Percentiles rank a stretch among this genome's conserved stretches.
Evolutionary conservation across 2,888 invertebrate species (phyloP).

Genomic region (Cephus nigrinus): DNA sequence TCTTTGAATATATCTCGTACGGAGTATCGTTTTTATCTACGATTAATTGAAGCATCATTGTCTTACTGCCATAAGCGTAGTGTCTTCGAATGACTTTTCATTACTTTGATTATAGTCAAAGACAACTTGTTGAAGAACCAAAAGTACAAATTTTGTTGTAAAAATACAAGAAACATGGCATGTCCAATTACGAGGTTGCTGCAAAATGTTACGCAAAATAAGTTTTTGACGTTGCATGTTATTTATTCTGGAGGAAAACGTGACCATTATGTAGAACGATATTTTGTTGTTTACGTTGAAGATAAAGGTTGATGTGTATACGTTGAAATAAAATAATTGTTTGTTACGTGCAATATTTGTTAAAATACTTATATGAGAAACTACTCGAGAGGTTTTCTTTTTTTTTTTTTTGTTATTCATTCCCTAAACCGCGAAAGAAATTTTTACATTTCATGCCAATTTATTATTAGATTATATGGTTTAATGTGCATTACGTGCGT

Average conservation of each 20-base stretch:
- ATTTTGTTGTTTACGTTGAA: not conserved
- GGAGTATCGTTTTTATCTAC: not conserved
- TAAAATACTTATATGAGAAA: not conserved
- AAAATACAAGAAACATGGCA: not conserved
- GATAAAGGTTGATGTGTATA: conserved; percentile 48
- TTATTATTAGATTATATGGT: not conserved
- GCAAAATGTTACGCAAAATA: conserved; percentile 10
- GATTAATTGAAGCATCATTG: not conserved
- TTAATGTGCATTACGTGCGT: not conserved
- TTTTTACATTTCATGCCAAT: not conserved
- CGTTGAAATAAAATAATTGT: conserved; percentile 45
- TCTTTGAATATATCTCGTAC: not conserved
- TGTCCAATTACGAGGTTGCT: conserved; percentile 13
- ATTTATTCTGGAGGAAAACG: not conserved
- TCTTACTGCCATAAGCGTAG: not conserved
- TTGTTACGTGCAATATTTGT: not conserved
- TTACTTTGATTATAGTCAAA: not conserved
- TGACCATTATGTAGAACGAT: not conserved
- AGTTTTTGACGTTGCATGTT: not conserved
- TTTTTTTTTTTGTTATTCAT: not conserved
- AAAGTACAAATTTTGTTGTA: not conserved
- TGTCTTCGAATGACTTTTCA: not conserved
- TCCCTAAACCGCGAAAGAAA: not conserved
- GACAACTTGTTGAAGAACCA: no score
- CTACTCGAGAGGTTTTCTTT: not conserved